A percentile compares a stretch with the other conserved stretches of the same genome.
phyloP scores from a whole-genome alignment of 1,140 invertebrate genomes.

The Bacillus rossius region DNA sequence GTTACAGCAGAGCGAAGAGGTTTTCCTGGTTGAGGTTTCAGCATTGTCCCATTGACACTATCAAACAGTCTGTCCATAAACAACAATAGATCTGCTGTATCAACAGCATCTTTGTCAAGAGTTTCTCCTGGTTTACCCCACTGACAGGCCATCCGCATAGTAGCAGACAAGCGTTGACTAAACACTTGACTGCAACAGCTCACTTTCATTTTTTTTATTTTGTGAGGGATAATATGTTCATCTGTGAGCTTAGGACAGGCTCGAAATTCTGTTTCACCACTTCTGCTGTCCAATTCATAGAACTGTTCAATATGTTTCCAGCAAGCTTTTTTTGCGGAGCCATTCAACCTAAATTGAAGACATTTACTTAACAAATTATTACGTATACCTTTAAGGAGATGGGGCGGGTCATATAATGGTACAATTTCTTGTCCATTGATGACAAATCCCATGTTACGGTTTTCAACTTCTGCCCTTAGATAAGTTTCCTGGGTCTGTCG shows the following conservation, averaged over 20 bases:
- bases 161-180: constrained; percentile 25
- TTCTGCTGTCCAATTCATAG: too few relatives aligned
- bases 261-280: too few relatives aligned
- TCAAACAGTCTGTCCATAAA: constrained; percentile 32
- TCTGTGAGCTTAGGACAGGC: constrained; percentile 26
- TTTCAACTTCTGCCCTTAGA: too few relatives aligned
- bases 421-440: too few relatives aligned
- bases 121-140: constrained; percentile 22
- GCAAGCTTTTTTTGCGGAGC: too few relatives aligned
- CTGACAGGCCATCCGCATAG: constrained; percentile 25
- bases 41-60: constrained; percentile 26
- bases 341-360: too few relatives aligned
- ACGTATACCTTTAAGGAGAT: too few relatives aligned
- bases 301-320: too few relatives aligned
- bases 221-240: constrained; percentile 17
- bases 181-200: constrained; percentile 31
- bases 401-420: too few relatives aligned
- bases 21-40: constrained; percentile 19
- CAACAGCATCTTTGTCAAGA: constrained; percentile 19
- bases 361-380: too few relatives aligned
- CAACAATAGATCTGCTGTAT: constrained; percentile 29
- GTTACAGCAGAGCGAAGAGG: constrained; percentile 27
- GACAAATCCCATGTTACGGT: too few relatives aligned
- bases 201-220: constrained; percentile 31
- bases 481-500: too few relatives aligned